Base-by-base conservation (phyloP, 2,113 vertebrate genomes). In the Pleuronectes platessa region DNA sequence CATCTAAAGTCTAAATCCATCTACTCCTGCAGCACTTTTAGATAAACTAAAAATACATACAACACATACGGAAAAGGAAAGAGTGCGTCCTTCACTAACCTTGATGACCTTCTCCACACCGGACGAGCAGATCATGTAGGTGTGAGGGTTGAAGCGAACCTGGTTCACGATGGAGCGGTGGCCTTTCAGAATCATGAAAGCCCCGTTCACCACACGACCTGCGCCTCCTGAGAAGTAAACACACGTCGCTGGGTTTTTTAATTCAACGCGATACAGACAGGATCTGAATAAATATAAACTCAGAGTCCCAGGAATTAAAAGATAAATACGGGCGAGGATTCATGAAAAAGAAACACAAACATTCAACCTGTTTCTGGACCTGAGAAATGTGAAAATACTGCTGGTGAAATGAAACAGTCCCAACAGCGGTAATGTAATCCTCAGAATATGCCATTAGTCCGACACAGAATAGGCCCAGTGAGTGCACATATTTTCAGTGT, bases 31-130 rank as follows among this genome's bases (percentile, higher is more conserved):
- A 23, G 27, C 1, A 1, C 40, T 42, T 37, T 42, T 12, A 42
- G 40, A 42, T 42, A 42, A 42, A 42, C 12, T 1, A 37, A 2
- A 37, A 37, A 8, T 37, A 10, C 35, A 37, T 37, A 42, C 9
- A 42, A 42, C 12, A 42, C 40, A 12, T 42, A 12, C 13, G 40
- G 3, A 2, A 4, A 42, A 13, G 12, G 40, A 42, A 42, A 42
- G 40, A 42, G 35, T 37, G 11, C 5, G 13, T 67, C 0, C 0
- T 0, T 35, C 4, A 84, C 96, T 95, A 61, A 99, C 98, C 97
- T 99, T 99, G 93, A 99, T 99, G 87, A 99, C 98, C 89, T 99
- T 99, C 93, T 99, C 98, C 76, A 99, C 98, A 0, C 98, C 98
- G 0, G 98, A 99, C 75, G 98, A 99, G 90, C 98, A 99, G 93